Base-by-base conservation (phyloP, 64 coral and sea anemone genomes). In the Cladopsammia gracilis region DNA sequence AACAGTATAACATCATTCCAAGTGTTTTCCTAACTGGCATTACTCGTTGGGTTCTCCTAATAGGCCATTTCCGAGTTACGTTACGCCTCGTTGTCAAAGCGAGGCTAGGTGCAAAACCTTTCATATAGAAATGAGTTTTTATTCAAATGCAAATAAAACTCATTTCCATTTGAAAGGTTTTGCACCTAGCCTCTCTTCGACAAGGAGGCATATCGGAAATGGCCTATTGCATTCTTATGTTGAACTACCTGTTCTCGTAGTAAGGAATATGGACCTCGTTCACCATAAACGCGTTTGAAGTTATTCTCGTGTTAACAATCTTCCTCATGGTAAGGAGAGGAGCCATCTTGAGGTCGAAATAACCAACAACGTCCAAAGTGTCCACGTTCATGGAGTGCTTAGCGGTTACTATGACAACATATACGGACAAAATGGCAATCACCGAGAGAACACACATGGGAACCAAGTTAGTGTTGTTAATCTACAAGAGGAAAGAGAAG, bases 381-480 rank as follows among this genome's bases (percentile, higher is more conserved):
- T 96, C 86, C 25, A 96, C 95, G 46, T 77, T 96, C 65, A 96
- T 60, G 5, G 90, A 73, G 65, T 96, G 89, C 61, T 96, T 92
- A 46, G 95, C 95, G 14, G 94, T 96, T 75, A 96, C 85, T 88
- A 96, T 96, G 90, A 96, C 85, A 56, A 96, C 71, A 70, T 96
- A 96, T 20, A 96, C 92, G 2, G 89, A 85, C 56, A 96, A 25
- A 25, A 89, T 44, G 2, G 66, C 90, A 61, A 87, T 89, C 66
- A 85, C 90, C 15, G 53, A 77, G 12, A 96, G 76, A 12, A 96
- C 54, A 24, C 78, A 86, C 90, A 96, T 83, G 0, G 95, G 95
- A 24, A 96, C 84, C 48, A 88, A 24, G 61, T 75, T 96, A 3
- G 95, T 93, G 60, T 96, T 96, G 75, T 90, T 96, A 7, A 96